Evolutionary conservation across 2,888 invertebrate genomes (phyloP).

Genomic region (Oscheius myriophilus): DNA sequence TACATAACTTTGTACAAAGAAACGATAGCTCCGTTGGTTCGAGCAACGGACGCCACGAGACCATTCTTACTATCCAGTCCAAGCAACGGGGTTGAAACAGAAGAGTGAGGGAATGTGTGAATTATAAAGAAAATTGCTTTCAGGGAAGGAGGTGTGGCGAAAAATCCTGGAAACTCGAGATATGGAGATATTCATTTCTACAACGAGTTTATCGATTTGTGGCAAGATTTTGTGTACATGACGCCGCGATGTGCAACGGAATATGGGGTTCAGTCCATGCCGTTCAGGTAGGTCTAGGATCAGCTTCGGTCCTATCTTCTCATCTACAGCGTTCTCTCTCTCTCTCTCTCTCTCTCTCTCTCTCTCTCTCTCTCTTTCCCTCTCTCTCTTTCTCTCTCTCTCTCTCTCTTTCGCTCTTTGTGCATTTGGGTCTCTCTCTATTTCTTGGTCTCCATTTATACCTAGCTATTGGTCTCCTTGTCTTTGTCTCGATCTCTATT

Average conservation of each 20-base stretch:
- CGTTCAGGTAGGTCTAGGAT: conserved; percentile 72
- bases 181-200: conserved; percentile 92
- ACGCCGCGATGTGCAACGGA: conserved; percentile 90
- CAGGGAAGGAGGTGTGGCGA: conserved; percentile 30
- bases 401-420: no score
- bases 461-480: no score
- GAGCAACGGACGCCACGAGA: conserved; percentile 77
- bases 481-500: no score
- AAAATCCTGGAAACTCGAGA: conserved; percentile 81
- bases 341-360: no score
- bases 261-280: conserved; percentile 92
- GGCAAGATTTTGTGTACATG: conserved; percentile 83
- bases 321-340: neutral
- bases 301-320: neutral
- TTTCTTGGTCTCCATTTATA: no score
- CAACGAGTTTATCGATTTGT: conserved; percentile 82
- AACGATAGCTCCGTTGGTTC: conserved; percentile 79
- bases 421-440: no score
- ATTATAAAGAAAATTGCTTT: neutral
- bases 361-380: no score
- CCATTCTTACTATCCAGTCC: conserved; percentile 89
- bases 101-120: conserved; percentile 54
- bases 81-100: conserved; percentile 79
- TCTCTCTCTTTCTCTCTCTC: no score
- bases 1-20: conserved; percentile 81